Percentiles rank a stretch among this genome's conserved stretches.
These are phyloP conservation scores for Pteruthius melanotis DNA, from an alignment of 2,113 vertebrate genomes.

Conservation along the genomic window DNA sequence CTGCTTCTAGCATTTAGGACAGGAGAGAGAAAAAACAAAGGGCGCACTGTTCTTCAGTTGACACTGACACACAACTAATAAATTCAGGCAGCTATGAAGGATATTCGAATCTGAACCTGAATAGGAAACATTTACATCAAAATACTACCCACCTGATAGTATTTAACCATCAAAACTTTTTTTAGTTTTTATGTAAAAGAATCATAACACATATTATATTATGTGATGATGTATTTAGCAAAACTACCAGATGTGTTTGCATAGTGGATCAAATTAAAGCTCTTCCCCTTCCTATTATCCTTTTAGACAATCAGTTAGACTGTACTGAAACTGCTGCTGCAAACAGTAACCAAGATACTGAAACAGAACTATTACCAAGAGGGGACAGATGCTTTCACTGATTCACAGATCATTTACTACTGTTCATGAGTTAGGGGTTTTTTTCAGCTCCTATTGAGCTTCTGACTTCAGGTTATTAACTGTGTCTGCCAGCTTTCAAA, in stretches of 20 bases:
- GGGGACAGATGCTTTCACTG: not conserved
- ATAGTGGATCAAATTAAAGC: not conserved
- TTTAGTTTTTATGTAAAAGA: not conserved
- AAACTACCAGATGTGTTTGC: not conserved
- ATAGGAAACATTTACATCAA: not conserved
- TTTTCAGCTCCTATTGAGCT: not conserved
- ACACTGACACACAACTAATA: not conserved
- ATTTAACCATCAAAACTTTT: not conserved
- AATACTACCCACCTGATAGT: not conserved
- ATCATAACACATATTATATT: not conserved
- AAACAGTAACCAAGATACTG: not conserved
- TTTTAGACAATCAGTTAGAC: not conserved
- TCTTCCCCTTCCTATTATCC: not conserved
- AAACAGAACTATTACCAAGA: not conserved
- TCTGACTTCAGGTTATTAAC: not conserved
- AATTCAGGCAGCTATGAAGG: not conserved
- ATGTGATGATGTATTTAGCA: not conserved
- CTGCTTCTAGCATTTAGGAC: not conserved
- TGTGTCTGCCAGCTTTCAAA: not conserved
- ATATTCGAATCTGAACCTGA: not conserved
- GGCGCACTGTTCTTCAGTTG: not conserved
- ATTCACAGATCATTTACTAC: not conserved
- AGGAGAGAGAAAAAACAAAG: not conserved
- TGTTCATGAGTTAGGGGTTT: not conserved
- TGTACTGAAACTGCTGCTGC: not conserved